Percentiles rank a stretch among this genome's conserved stretches.
Conservation (phyloP, 2,888 invertebrate genomes). For the Tiphia femorata region DNA sequence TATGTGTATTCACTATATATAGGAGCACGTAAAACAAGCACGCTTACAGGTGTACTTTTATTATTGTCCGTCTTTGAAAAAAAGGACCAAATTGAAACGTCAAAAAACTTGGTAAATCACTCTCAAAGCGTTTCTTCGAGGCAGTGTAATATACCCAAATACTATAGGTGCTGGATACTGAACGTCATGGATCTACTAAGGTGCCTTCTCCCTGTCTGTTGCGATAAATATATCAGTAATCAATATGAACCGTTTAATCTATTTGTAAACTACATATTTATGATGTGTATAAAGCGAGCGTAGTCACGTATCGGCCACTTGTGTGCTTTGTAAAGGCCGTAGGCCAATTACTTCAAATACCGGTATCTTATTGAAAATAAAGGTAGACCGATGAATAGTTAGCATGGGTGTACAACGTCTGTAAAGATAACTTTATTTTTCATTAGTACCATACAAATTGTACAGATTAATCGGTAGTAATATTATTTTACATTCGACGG, state of each 20-base stretch:
- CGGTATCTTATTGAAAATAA: no score
- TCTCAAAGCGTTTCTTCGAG: background rate
- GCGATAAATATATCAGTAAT: slow-evolving; percentile 20
- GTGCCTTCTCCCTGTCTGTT: slow-evolving; percentile 39
- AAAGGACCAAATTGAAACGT: slow-evolving; percentile 37
- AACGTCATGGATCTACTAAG: slow-evolving; percentile 32
- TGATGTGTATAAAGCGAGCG: background rate
- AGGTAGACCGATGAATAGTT: no score
- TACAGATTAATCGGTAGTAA: no score
- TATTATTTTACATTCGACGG: no score
- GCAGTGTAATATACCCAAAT: slow-evolving; percentile 23
- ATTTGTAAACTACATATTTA: slow-evolving; percentile 5
- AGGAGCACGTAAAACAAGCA: background rate
- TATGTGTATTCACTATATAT: no score
- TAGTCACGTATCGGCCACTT: background rate
- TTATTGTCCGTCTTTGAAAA: slow-evolving; percentile 18
- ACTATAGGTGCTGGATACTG: slow-evolving; percentile 34
- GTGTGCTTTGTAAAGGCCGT: no score
- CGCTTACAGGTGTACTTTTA: slow-evolving; percentile 6
- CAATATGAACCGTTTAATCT: slow-evolving; percentile 10
- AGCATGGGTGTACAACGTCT: no score
- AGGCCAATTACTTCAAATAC: no score
- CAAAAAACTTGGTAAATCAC: slow-evolving; percentile 8
- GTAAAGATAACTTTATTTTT: slow-evolving; percentile 21
- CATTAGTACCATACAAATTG: slow-evolving; percentile 7